Base-by-base conservation (phyloP, 64 coral and sea anemone species). In the Montipora foliosa region DNA sequence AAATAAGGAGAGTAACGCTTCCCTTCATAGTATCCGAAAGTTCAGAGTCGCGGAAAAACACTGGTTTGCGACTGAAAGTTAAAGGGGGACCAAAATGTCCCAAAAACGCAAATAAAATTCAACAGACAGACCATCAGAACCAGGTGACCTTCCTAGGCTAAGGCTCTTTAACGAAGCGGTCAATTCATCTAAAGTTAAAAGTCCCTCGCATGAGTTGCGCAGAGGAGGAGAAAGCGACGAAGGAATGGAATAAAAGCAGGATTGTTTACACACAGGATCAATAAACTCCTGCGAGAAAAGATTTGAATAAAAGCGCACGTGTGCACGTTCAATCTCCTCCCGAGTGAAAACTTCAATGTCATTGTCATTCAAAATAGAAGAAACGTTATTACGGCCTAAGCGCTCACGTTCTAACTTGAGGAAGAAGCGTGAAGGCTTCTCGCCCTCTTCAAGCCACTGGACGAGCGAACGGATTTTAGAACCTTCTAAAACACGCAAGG, bases 391-490 rank as follows among this genome's bases (percentile, higher is more conserved):
- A 19, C 6, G 45, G 8, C 55, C 15, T 3, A 3, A 17, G 29
- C 44, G 77, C n/a, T 76, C 72, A 8, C 64, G 57, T 19, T 82
- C 93, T 1, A 83, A n/a, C 4, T 5, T 20, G 0, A 72, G 69
- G 13, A 90, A 94, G 79, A 66, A 94, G 6, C 74, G 47, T 1
- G 87, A 83, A 14, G 93, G 88, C 2, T 37, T 81, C 49, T 94
- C 93, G 9, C 78, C 87, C 0, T 94, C 93, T 29, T 94, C 87
- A 0, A 80, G 47, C 87, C 93, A 94, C 45, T 74, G 84, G 0
- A n/a, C 51, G 1, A 1, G 52, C 0, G 2, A 53, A 5, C 90
- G 46, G 8, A 75, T 15, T 49, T 85, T 92, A 7, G 47, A 77
- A 2, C 90, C 81, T 46, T 86, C 90, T 1, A 92, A 19, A 3